These are phyloP conservation scores for Cylindroiulus punctatus DNA, from an alignment of 2,888 invertebrate genomes.

Conservation along the genomic window DNA sequence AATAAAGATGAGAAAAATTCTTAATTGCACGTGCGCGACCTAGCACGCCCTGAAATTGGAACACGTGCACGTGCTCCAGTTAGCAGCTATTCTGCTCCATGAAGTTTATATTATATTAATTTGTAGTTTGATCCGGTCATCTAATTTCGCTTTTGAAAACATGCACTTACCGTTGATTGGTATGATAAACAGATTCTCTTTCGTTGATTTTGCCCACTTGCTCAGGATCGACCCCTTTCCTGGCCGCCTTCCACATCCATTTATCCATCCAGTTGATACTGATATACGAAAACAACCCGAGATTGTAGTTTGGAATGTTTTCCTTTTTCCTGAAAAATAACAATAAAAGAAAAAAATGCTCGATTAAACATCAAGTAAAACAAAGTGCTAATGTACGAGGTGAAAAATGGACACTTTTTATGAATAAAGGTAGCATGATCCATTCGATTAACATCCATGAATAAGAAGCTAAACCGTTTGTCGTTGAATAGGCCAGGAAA, in stretches of 20 bases:
- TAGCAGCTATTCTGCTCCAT: no score
- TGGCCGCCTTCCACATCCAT: constrained; percentile 66
- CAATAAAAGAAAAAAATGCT: not conserved
- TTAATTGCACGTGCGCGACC: no score
- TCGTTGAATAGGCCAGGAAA: no score
- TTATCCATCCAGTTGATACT: constrained; percentile 66
- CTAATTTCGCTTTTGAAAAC: not conserved
- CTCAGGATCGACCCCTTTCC: constrained; percentile 54
- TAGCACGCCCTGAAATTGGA: no score
- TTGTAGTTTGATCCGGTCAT: not conserved
- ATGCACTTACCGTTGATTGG: constrained; percentile 40
- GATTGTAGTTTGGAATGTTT: constrained; percentile 58
- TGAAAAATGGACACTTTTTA: no score
- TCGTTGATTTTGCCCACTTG: constrained; percentile 27
- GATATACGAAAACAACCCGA: constrained; percentile 65
- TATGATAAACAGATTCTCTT: constrained; percentile 40
- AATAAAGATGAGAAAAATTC: no score
- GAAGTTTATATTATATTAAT: not conserved
- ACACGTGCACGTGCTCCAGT: no score
- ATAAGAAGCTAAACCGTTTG: no score
- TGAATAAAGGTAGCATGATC: no score
- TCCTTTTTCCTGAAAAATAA: constrained; percentile 54
- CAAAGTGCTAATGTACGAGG: no score
- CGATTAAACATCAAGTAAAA: no score
- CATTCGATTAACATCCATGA: no score